These are phyloP conservation scores for Epinephelus awoara DNA, from an alignment of 2,797 vertebrate genomes.

Conservation along the genomic window DNA sequence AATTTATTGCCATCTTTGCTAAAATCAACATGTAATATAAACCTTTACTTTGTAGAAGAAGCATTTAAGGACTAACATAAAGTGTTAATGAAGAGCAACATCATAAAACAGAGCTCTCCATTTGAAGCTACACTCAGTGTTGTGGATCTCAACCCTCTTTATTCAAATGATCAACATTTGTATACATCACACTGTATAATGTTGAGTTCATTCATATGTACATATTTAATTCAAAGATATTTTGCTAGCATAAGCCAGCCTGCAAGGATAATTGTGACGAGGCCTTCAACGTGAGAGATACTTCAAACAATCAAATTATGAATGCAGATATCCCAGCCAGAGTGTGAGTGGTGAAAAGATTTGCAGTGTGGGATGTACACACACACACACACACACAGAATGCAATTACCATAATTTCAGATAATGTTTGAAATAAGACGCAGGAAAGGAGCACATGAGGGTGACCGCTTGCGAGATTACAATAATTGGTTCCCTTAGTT, in stretches of 20 bases:
- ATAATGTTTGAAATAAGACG: conserved; percentile 72
- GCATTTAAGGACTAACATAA: not conserved
- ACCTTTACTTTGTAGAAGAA: not conserved
- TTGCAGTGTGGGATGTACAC: conserved; percentile 56
- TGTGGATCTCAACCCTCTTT: not conserved
- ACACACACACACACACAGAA: conserved; percentile 27
- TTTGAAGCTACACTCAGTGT: not conserved
- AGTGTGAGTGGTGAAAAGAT: conserved; percentile 48
- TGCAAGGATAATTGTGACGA: conserved; percentile 38
- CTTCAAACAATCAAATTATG: conserved; percentile 74
- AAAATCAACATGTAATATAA: not conserved
- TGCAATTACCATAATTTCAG: conserved; percentile 74
- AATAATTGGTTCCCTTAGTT: conserved; percentile 70
- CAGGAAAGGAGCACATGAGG: conserved; percentile 52
- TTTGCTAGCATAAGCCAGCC: conserved; percentile 12
- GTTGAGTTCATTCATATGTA: conserved; percentile 21
- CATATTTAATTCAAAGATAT: conserved; percentile 26
- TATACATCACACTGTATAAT: conserved; percentile 6
- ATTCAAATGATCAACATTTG: conserved; percentile 22
- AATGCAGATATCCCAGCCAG: conserved; percentile 46
- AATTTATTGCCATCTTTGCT: not conserved
- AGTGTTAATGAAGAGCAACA: not conserved
- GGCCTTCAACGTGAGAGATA: conserved; percentile 45
- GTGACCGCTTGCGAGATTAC: conserved; percentile 62
- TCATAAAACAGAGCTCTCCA: not conserved